Base-by-base conservation (phyloP, 1,140 invertebrate species). In the Theocolax elegans region DNA sequence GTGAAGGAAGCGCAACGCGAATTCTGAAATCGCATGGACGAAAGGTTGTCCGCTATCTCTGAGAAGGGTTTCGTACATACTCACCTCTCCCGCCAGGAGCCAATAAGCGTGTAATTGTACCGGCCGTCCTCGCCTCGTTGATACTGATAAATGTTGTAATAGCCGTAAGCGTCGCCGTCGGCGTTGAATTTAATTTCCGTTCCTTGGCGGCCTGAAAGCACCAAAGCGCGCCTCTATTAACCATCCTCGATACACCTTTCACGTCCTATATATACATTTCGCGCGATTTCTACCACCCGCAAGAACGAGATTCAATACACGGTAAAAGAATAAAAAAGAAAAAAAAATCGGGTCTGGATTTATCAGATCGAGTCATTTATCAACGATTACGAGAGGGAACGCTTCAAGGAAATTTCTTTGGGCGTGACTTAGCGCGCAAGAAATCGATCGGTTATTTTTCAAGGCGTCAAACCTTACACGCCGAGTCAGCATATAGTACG, bases 121-220 rank as follows among this genome's bases (percentile, higher is more conserved):
- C 85, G 83, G 17, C 79, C 82, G 59, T 82, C 85, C 49, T 81
- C 81, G 48, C 83, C 86, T 25, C 74, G 78, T 73, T 90, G 89
- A 80, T 90, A 91, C 76, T 91, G 90, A 82, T 90, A 92, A 73
- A 92, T 91, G 74, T 90, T 90, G 78, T 92, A 92, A 74, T 87
- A 89, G 19, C 90, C 91, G 63, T 87, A 90, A 2, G 90, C 90
- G 79, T 92, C 90, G 0, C 91, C 90, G 70, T 90, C 87, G 15
- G 83, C 74, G 77, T 91, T 90, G 80, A 92, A 91, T 73, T 86
- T 87, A 70, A 92, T 88, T 75, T 87, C 84, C 19, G 89, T 89
- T 17, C 85, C 86, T 79, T 91, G 89, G 3, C 84, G 84, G 70
- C 90, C 90, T 91, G 74, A 54, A 81, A 75, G 40, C 62, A 59